A percentile compares a stretch with the other conserved stretches of the same genome.
Conservation (phyloP, 2,888 invertebrate species). For the Bedellia somnulentella region DNA sequence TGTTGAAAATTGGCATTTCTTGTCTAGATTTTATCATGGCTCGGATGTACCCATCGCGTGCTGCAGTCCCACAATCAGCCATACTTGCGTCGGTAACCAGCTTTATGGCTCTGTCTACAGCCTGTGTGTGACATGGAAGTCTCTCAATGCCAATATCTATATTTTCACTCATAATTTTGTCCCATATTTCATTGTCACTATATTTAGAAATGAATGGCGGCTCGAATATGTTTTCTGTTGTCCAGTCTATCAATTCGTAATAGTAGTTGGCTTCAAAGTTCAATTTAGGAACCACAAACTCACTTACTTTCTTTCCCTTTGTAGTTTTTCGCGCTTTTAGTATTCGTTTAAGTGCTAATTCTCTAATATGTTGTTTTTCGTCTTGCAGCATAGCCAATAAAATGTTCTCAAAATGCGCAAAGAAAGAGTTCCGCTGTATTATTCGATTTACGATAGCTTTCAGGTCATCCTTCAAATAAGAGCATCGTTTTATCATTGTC, state of each 20-base stretch:
- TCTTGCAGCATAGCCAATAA: not conserved
- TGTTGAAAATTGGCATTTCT: not conserved
- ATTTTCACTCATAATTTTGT: too few species aligned
- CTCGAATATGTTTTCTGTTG: too few species aligned
- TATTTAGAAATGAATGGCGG: too few species aligned
- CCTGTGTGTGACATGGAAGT: too few species aligned
- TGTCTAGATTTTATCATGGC: not conserved
- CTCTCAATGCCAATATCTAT: too few species aligned
- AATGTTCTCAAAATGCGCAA: conserved; percentile 1
- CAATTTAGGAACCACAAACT: too few species aligned
- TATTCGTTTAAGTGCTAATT: not conserved
- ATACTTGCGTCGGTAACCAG: too few species aligned
- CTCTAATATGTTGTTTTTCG: not conserved
- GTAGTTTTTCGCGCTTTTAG: not conserved
- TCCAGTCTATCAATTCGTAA: too few species aligned
- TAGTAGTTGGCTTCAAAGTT: too few species aligned
- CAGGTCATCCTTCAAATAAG: not conserved
- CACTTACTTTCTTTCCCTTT: not conserved
- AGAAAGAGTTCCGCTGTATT: conserved; percentile 2
- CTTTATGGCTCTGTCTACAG: too few species aligned
- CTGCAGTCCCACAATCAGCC: not conserved
- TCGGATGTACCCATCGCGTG: not conserved
- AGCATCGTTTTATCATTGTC: not conserved
- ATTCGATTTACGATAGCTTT: conserved; percentile 4
- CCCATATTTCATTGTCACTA: too few species aligned